Evolutionary conservation across 2,888 invertebrate genomes (phyloP).

Genomic region (Blastobasis lacticolella): DNA sequence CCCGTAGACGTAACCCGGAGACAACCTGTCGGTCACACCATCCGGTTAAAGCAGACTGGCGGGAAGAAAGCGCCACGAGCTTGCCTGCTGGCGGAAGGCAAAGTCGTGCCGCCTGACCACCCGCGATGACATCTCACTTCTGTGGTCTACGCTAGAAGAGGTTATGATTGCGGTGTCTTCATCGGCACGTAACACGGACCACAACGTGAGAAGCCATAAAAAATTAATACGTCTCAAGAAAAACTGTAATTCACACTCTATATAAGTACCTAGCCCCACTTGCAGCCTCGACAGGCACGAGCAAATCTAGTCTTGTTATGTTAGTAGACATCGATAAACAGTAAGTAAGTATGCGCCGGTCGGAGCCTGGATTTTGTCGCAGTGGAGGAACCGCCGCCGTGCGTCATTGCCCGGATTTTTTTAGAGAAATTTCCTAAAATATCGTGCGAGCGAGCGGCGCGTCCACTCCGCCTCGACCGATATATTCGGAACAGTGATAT

Average conservation of each 20-base stretch:
- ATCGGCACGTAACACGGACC: too few relatives aligned
- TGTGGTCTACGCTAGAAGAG: too few relatives aligned
- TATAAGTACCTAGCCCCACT: conserved; percentile 58
- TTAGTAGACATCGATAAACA: conserved; percentile 70
- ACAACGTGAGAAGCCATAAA: too few relatives aligned
- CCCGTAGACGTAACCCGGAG: conserved; percentile 81
- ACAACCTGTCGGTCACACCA: conserved; percentile 45
- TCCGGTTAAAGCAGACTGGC: too few relatives aligned
- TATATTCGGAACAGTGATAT: conserved; percentile 44
- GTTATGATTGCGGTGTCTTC: too few relatives aligned
- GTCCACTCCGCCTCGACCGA: conserved; percentile 46
- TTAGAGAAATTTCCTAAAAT: conserved; percentile 41
- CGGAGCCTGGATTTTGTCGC: conserved; percentile 40
- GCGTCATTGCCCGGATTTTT: conserved; percentile 54
- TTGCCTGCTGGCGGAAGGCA: conserved; percentile 17
- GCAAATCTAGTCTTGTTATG: conserved; percentile 59
- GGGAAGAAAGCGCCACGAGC: conserved; percentile 16
- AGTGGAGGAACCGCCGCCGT: conserved; percentile 50
- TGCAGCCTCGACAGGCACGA: conserved; percentile 56
- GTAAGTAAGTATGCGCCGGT: conserved; percentile 40
- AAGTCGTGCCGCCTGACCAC: conserved; percentile 18
- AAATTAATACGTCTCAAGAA: conserved; percentile 30
- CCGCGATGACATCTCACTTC: conserved; percentile 35
- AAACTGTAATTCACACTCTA: conserved; percentile 52
- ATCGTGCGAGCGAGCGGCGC: conserved; percentile 29